Percentiles rank a stretch among this genome's conserved stretches.
phyloP scores from a whole-genome alignment of 1,140 invertebrate species.

The Drosophila nannoptera region DNA sequence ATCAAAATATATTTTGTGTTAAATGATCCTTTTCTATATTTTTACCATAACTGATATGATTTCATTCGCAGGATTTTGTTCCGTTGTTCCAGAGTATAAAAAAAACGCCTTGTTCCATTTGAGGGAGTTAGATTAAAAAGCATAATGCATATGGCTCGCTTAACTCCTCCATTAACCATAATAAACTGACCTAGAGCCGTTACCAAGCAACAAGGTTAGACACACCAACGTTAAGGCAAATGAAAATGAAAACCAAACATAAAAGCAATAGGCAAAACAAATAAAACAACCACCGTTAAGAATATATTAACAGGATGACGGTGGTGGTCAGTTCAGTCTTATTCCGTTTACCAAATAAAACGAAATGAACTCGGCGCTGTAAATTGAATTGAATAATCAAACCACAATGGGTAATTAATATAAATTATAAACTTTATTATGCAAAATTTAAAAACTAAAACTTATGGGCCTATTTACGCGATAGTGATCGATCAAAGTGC shows the following conservation, averaged over 20 bases:
- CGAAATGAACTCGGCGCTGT: slow-evolving; percentile 1
- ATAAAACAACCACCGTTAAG: slow-evolving; percentile 45
- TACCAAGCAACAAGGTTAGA: slow-evolving; percentile 36
- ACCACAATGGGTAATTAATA: slow-evolving; percentile 53
- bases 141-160: slow-evolving; percentile 60
- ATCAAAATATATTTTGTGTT: too few relatives aligned
- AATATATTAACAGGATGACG: background rate
- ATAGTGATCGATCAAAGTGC: slow-evolving; percentile 20
- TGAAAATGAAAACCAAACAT: slow-evolving; percentile 31
- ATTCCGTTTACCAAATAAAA: slow-evolving; percentile 25
- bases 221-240: slow-evolving; percentile 17
- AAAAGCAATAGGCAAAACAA: slow-evolving; percentile 47
- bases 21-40: too few relatives aligned
- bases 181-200: slow-evolving; percentile 72
- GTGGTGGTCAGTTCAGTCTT: slow-evolving; percentile 50
- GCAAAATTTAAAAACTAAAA: slow-evolving; percentile 40
- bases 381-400: slow-evolving; percentile 2
- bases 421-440: slow-evolving; percentile 38
- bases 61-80: background rate
- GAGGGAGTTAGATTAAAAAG: slow-evolving; percentile 38
- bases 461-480: slow-evolving; percentile 17
- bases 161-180: slow-evolving; percentile 58
- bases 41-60: too few relatives aligned
- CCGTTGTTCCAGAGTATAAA: background rate
- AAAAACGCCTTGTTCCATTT: background rate